These are phyloP conservation scores for Drosophila ohnishii DNA, from an alignment of 1,140 invertebrate genomes.

Conservation along the genomic window DNA sequence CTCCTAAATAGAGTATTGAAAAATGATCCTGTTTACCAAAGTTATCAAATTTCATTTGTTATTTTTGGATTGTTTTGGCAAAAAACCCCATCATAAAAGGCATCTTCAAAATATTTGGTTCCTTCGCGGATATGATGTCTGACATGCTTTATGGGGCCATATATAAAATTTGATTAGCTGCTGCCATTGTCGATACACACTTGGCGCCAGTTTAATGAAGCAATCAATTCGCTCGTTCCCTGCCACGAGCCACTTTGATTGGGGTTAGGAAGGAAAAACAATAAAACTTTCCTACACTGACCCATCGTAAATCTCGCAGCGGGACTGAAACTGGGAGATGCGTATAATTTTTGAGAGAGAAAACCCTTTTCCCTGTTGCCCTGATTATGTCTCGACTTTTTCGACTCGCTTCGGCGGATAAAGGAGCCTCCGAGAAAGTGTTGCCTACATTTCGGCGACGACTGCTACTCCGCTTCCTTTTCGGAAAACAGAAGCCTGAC, in stretches of 20 bases:
- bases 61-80: slow-evolving; percentile 5
- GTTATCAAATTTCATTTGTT: slow-evolving; percentile 1
- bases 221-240: slow-evolving; percentile 35
- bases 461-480: slow-evolving; percentile 22
- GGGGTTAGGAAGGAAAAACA: slow-evolving; percentile 48
- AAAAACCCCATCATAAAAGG: not conserved
- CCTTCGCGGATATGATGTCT: slow-evolving; percentile 5
- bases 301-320: slow-evolving; percentile 75
- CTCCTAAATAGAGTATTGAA: not conserved
- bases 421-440: slow-evolving; percentile 25
- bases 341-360: slow-evolving; percentile 49
- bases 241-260: slow-evolving; percentile 26
- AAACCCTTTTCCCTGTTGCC: slow-evolving; percentile 5
- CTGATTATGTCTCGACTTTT: slow-evolving; percentile 10
- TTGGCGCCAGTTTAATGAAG: slow-evolving; percentile 61
- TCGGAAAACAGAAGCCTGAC: slow-evolving; percentile 69
- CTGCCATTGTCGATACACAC: slow-evolving; percentile 25
- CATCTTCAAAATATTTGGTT: not conserved
- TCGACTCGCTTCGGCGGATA: slow-evolving; percentile 26
- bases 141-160: slow-evolving; percentile 37
- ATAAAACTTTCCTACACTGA: slow-evolving; percentile 69
- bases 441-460: slow-evolving; percentile 50
- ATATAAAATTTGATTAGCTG: slow-evolving; percentile 71
- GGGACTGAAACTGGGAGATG: slow-evolving; percentile 35
- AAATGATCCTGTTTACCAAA: not conserved